Percentiles rank a stretch among this genome's conserved stretches.
phyloP scores from a whole-genome alignment of 2,888 invertebrate species.

The Tetragonisca angustula region DNA sequence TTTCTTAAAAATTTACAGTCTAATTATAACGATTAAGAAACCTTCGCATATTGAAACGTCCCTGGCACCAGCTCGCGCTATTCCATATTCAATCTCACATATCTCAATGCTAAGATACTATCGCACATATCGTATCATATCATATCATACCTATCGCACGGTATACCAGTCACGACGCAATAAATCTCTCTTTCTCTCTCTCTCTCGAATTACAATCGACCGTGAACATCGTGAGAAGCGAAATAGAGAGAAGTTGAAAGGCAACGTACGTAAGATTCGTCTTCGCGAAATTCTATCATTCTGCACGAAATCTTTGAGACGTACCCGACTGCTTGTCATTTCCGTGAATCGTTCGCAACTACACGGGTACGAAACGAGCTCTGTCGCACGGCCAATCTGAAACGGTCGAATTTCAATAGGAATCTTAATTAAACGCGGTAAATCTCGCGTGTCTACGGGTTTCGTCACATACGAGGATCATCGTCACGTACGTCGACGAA shows the following conservation, averaged over 20 bases:
- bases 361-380: conserved; percentile 17
- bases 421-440: conserved; percentile 73
- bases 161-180: neutral
- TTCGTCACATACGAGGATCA: conserved; percentile 16
- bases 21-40: neutral
- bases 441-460: conserved; percentile 53
- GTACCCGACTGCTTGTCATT: conserved; percentile 18
- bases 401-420: conserved; percentile 68
- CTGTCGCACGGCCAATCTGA: conserved; percentile 16
- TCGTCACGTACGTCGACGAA: neutral
- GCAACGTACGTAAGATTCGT: neutral
- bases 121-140: neutral
- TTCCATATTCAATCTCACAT: neutral
- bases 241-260: neutral
- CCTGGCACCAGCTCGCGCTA: neutral
- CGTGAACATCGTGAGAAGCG: neutral
- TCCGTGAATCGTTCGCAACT: conserved; percentile 36
- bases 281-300: neutral
- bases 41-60: neutral
- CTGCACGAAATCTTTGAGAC: neutral
- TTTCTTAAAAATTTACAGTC: no score
- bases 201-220: neutral
- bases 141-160: neutral
- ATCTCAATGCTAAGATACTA: neutral
- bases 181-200: conserved; percentile 1